Evolutionary conservation across 2,113 vertebrate genomes (phyloP), one percentile per base, ranked within the genome.

Genomic region (Sciurus niger): DNA sequence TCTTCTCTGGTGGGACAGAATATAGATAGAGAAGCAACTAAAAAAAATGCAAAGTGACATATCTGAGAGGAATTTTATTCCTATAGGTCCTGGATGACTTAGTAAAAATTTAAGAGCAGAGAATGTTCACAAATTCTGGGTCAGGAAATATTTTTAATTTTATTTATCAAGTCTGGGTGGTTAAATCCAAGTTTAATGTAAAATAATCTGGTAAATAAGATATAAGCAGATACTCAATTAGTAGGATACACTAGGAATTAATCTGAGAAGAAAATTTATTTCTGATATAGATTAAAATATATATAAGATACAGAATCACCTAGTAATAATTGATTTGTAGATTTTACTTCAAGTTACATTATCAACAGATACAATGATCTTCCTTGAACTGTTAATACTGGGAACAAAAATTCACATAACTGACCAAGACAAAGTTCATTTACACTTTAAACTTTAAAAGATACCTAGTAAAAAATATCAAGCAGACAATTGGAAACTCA

Each of bases 281-380:
- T 76, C 79, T 85, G 4, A 85, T 67, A 40, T 20, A 65, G 32
- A 83, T 51, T 82, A 30, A 84, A 94, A 96, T 30, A 11, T 48
- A 34, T 34, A 28, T 32, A 37, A 70, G 22, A 88, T 12, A n/a
- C 0, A 51, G 32, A 78, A 67, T 55, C 51, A 40, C 14, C 55
- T 63, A 84, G 72, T 48, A 80, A 46, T 22, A 79, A 89, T 1
- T 74, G 22, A 60, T 7, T 89, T 76, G 70, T 77, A 48, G 13
- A 51, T 51, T 76, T 77, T 88, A 78, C 65, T 79, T 78, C 73
- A 68, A 93, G 43, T 37, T 67, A 58, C 90, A 86, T 18, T 43
- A 86, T 40, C 43, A 78, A 43, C 16, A 93, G 55, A 78, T 24
- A 51, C 34, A 37, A 43, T 73, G 22, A 13, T 72, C 4, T 37